Evolutionary conservation across 2,888 invertebrate genomes (phyloP).

Genomic region (Tortricodes alternella): DNA sequence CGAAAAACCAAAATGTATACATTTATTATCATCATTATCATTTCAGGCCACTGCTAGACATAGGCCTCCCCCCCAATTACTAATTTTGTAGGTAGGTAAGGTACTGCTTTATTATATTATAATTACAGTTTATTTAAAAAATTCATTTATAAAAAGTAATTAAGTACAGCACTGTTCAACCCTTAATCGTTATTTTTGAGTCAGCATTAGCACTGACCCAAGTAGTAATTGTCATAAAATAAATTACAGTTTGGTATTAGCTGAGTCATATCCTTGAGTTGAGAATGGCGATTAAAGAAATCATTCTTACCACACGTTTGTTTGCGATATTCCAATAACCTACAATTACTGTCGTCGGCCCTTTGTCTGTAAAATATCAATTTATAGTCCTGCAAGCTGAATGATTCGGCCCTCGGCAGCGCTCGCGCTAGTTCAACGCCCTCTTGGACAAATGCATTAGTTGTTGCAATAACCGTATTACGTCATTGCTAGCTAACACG

Average conservation of each 20-base stretch:
- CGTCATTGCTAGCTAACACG: slow-evolving; percentile 17
- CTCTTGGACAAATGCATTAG: slow-evolving; percentile 41
- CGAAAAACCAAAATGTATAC: slow-evolving; percentile 64
- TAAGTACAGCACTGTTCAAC: neutral
- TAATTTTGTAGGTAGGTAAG: too few species aligned
- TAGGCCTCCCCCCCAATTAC: too few species aligned
- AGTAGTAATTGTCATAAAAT: slow-evolving; percentile 47
- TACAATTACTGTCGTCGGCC: slow-evolving; percentile 60
- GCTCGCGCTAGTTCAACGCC: slow-evolving; percentile 39
- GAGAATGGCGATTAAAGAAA: slow-evolving; percentile 54
- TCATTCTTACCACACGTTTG: slow-evolving; percentile 53
- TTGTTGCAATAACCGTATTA: slow-evolving; percentile 28
- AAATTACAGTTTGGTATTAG: slow-evolving; percentile 56
- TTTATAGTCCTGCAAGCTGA: slow-evolving; percentile 47
- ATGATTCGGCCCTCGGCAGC: slow-evolving; percentile 28
- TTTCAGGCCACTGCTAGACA: too few species aligned
- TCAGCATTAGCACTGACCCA: neutral
- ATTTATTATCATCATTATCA: too few species aligned
- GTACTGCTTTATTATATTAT: too few species aligned
- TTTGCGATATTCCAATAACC: slow-evolving; percentile 52
- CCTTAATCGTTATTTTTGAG: slow-evolving; percentile 2
- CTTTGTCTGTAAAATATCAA: slow-evolving; percentile 63
- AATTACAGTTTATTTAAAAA: too few species aligned
- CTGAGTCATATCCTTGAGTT: slow-evolving; percentile 50
- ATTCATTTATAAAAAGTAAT: neutral